phyloP scores from a whole-genome alignment of 2,888 invertebrate genomes.

The Chrysolina americana region DNA sequence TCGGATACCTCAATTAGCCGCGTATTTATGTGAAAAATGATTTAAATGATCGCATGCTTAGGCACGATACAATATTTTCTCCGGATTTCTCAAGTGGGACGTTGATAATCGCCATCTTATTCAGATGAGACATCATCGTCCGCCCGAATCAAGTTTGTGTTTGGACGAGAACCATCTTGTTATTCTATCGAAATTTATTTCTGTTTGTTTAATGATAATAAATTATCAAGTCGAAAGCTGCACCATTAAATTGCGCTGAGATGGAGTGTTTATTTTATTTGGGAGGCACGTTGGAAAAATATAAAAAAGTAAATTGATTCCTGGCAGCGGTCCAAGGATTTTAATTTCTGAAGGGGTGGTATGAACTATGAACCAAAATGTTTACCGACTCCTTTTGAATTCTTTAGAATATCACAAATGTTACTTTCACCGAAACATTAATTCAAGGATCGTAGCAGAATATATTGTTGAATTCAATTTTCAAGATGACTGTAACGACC shows the following conservation, averaged over 20 bases:
- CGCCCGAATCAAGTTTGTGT: slow-evolving; percentile 23
- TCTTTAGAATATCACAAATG: no score
- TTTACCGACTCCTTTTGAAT: background rate
- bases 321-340: slow-evolving; percentile 28
- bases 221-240: slow-evolving; percentile 28
- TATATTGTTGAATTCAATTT: no score
- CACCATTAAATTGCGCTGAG: slow-evolving; percentile 15
- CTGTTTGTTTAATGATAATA: slow-evolving; percentile 33
- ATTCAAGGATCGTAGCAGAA: no score
- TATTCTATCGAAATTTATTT: slow-evolving; percentile 30
- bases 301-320: background rate
- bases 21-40: slow-evolving; percentile 27
- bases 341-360: slow-evolving; percentile 9
- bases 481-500: no score
- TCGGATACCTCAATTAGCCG: slow-evolving; percentile 21
- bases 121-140: slow-evolving; percentile 27
- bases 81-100: slow-evolving; percentile 49
- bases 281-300: slow-evolving; percentile 2
- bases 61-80: slow-evolving; percentile 51
- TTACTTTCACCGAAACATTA: no score
- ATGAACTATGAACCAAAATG: background rate
- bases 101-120: slow-evolving; percentile 48
- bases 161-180: slow-evolving; percentile 20
- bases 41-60: slow-evolving; percentile 44
- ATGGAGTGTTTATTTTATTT: slow-evolving; percentile 27